Base-by-base conservation (phyloP, 2,113 vertebrate genomes). In the Pitta sordida region DNA sequence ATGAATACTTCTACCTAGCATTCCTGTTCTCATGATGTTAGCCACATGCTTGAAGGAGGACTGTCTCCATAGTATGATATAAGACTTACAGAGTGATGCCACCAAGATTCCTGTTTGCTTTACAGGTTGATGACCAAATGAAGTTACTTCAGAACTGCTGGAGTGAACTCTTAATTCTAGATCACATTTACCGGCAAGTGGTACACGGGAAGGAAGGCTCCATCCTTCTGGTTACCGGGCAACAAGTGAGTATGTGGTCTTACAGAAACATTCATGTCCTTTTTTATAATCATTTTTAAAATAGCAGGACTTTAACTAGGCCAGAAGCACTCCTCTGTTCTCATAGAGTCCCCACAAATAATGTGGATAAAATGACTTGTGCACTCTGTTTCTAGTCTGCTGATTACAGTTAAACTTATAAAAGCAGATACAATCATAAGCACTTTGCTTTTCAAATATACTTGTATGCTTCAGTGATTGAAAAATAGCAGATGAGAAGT, bases 61-160 rank as follows among this genome's bases (percentile, higher is more conserved):
- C 27, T 77, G 63, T 5, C 49, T 82, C 15, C 2, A 1, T 3
- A 32, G 22, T 30, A 10, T 70, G 73, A 71, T 48, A 43, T 56
- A 68, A 88, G 34, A 86, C 36, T 44, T 32, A 32, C 43, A 24
- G 16, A 59, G n/a, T 53, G n/a, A 88, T 22, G 10, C 7, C 51
- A 84, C 43, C 52, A 34, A 58, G 2, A 1, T 78, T 44, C 26
- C 2, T 82, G 34, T 92, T 86, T 93, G 53, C 77, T 85, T 96
- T 83, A 21, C 97, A 99, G 99, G 99, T 99, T 96, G 99, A 99
- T 39, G 99, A 99, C 98, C 99, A 99, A 98, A 99, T 99, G 99
- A 99, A 99, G 96, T 98, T 99, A 85, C 98, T 99, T 96, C 99
- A 99, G 97, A 99, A 99, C 97, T 99, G 99, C 96, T 99, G 99